Evolutionary conservation across 1,140 invertebrate species (phyloP).

Genomic region (Ips typographus): DNA sequence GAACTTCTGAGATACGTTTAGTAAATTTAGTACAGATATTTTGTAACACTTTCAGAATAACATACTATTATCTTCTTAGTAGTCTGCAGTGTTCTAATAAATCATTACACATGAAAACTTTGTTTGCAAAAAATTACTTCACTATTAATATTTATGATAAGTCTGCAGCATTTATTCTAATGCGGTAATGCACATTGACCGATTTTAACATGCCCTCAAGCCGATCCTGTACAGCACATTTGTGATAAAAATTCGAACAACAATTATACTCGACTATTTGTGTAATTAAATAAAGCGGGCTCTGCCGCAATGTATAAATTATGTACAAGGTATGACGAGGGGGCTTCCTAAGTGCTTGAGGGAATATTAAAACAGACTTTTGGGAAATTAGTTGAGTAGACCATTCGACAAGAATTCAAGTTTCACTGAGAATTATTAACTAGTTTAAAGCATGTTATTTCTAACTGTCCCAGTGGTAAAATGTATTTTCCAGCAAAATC

Average conservation of each 20-base stretch:
- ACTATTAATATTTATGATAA: too few relatives aligned
- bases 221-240: not conserved
- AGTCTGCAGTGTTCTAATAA: too few relatives aligned
- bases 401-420: conserved; percentile 21
- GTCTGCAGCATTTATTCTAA: too few relatives aligned
- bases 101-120: too few relatives aligned
- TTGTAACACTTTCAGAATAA: too few relatives aligned
- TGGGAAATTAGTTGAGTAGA: conserved; percentile 30
- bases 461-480: not conserved
- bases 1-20: too few relatives aligned
- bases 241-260: not conserved
- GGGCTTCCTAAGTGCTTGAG: conserved; percentile 25
- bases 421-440: not conserved
- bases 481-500: not conserved
- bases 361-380: conserved; percentile 36
- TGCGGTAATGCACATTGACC: too few relatives aligned
- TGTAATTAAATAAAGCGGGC: conserved; percentile 26
- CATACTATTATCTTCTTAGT: too few relatives aligned
- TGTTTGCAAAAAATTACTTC: too few relatives aligned
- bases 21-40: too few relatives aligned
- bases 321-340: conserved; percentile 22
- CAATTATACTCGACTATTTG: conserved; percentile 14
- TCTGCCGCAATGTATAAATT: conserved; percentile 29
- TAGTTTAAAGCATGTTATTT: not conserved
- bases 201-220: too few relatives aligned